Percentiles rank a stretch among this genome's conserved stretches.
These are phyloP conservation scores for Volucella zonaria DNA, from an alignment of 2,888 invertebrate genomes.

Conservation along the genomic window DNA sequence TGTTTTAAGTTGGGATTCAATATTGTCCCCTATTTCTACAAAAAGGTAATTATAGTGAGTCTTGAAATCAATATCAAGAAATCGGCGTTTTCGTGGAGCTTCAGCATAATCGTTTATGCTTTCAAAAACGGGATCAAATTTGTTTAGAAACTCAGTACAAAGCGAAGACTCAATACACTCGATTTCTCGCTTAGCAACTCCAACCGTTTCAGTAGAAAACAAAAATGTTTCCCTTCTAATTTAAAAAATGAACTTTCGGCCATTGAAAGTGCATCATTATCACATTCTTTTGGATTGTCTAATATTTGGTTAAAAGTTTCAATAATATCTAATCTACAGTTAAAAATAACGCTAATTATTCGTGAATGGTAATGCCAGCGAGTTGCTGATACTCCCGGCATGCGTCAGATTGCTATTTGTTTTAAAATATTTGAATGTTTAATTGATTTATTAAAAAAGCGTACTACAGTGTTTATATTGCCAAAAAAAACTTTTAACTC, in stretches of 20 bases:
- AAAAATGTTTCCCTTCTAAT: no score
- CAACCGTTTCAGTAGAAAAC: no score
- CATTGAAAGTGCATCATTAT: no score
- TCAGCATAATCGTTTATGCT: constrained; percentile 36
- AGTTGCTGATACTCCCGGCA: constrained; percentile 34
- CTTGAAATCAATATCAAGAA: constrained; percentile 23
- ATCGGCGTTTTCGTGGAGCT: constrained; percentile 17
- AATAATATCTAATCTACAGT: constrained; percentile 34
- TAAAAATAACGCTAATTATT: constrained; percentile 32
- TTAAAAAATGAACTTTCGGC: no score
- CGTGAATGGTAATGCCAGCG: constrained; percentile 41
- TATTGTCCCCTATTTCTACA: background rate
- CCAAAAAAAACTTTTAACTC: constrained; percentile 25
- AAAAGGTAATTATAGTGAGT: constrained; percentile 14
- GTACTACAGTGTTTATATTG: constrained; percentile 4
- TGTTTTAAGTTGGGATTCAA: constrained; percentile 24
- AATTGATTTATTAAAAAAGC: constrained; percentile 35
- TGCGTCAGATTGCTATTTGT: constrained; percentile 37
- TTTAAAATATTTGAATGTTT: constrained; percentile 43
- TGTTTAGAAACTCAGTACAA: no score
- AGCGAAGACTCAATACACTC: no score
- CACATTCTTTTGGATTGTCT: no score
- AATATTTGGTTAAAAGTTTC: no score
- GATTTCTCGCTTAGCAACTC: no score
- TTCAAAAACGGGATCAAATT: constrained; percentile 38